phyloP scores from a whole-genome alignment of 37 sponge, comb jelly and placozoan species.

The Ianthella basta region DNA sequence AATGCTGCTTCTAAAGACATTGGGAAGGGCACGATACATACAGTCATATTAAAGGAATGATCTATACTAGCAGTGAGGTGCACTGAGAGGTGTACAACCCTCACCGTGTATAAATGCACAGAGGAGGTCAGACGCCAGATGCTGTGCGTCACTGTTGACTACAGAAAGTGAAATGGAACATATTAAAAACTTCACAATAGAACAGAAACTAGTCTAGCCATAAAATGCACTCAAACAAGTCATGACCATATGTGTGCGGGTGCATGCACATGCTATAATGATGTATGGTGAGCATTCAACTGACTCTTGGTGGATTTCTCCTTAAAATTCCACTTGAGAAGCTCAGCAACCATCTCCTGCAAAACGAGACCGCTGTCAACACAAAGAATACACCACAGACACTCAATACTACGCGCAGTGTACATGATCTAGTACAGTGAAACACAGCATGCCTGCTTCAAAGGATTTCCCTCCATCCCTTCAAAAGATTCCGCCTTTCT shows the following conservation, averaged over 20 bases:
- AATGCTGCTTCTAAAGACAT: conserved; percentile 55
- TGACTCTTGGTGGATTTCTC: conserved; percentile 73
- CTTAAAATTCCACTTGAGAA: conserved; percentile 64
- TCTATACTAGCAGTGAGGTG: not conserved
- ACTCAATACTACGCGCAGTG: not conserved
- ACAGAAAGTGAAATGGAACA: not conserved
- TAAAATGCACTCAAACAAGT: too few relatives aligned
- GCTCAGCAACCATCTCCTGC: conserved; percentile 64
- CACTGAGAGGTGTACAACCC: not conserved
- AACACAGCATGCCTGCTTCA: conserved; percentile 45
- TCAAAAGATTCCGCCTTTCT: not conserved
- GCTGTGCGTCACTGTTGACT: conserved; percentile 77
- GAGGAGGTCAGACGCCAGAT: conserved; percentile 53
- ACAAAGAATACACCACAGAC: not conserved
- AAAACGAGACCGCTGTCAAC: not conserved
- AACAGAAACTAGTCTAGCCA: not conserved
- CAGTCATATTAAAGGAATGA: not conserved
- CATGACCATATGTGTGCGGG: too few relatives aligned
- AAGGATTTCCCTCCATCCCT: conserved; percentile 51
- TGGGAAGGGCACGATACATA: not conserved
- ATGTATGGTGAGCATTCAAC: not conserved
- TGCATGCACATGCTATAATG: not conserved
- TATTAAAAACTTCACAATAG: not conserved
- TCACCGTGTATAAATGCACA: conserved; percentile 68
- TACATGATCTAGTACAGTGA: not conserved